These are phyloP conservation scores for Tinamus major DNA, from an alignment of 2,797 vertebrate species.

Conservation along the genomic window DNA sequence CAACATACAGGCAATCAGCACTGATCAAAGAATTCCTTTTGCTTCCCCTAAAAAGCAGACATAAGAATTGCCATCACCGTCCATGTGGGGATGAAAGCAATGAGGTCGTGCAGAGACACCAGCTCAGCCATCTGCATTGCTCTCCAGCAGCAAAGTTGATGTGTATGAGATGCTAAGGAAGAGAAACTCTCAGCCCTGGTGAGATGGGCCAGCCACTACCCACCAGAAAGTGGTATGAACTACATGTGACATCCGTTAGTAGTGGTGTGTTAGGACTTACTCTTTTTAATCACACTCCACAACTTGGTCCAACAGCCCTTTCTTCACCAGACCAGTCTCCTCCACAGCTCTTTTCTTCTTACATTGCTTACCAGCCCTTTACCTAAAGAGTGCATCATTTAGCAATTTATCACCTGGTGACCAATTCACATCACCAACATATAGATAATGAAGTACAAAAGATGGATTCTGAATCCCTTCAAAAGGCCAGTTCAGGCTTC, in stretches of 20 bases:
- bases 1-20: fast-evolving
- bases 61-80: fast-evolving
- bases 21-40: background rate
- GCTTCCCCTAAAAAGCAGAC: background rate
- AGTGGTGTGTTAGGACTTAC: background rate
- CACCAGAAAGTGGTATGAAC: background rate
- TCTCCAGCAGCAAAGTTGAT: background rate
- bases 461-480: background rate
- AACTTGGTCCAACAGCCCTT: background rate
- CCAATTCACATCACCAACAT: background rate
- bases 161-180: background rate
- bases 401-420: background rate
- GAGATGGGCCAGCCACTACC: background rate
- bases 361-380: background rate
- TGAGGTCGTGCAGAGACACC: background rate
- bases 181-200: background rate
- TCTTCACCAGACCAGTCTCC: fast-evolving
- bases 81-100: background rate
- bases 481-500: background rate
- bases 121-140: background rate
- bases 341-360: background rate
- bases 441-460: background rate
- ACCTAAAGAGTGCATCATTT: background rate
- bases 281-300: background rate
- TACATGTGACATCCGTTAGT: background rate